phyloP scores from a whole-genome alignment of 1,140 invertebrate genomes.

The Onthophagus taurus region DNA sequence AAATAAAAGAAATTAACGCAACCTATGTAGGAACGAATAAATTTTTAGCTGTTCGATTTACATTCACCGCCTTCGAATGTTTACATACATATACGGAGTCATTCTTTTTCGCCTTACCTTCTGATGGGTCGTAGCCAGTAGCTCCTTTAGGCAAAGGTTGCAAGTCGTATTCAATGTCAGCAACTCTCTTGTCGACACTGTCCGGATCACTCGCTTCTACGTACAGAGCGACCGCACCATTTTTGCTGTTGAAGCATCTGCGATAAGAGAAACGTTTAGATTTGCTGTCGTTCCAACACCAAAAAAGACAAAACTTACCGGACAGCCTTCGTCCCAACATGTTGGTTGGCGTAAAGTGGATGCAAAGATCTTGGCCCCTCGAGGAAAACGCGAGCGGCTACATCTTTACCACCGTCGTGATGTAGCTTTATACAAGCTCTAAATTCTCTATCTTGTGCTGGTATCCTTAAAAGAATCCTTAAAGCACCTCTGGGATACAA shows the following conservation, averaged over 20 bases:
- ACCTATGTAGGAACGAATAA: background rate
- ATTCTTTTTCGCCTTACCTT: constrained; percentile 46
- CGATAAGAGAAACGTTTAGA: constrained; percentile 13
- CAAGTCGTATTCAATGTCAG: constrained; percentile 59
- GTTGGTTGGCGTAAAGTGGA: constrained; percentile 51
- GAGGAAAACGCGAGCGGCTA: constrained; percentile 57
- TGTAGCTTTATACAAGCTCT: constrained; percentile 56
- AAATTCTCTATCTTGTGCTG: constrained; percentile 53
- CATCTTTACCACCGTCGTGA: constrained; percentile 23
- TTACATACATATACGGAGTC: too few relatives aligned
- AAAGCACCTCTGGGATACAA: constrained; percentile 65
- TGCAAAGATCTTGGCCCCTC: constrained; percentile 55
- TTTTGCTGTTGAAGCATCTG: constrained; percentile 56
- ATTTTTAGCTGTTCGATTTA: background rate
- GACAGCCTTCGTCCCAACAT: constrained; percentile 47
- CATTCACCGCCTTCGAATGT: background rate
- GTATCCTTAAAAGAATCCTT: constrained; percentile 53
- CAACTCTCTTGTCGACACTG: constrained; percentile 41
- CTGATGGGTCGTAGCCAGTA: constrained; percentile 44
- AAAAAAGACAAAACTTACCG: constrained; percentile 29
- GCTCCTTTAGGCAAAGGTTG: constrained; percentile 42
- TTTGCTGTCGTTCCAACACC: background rate
- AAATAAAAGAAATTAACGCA: too few relatives aligned
- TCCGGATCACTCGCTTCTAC: constrained; percentile 49
- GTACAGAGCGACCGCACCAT: constrained; percentile 60